A percentile compares a stretch with the other conserved stretches of the same genome.
Conservation (phyloP, 2,797 vertebrate genomes). For the Chlorospingus flavigularis region DNA sequence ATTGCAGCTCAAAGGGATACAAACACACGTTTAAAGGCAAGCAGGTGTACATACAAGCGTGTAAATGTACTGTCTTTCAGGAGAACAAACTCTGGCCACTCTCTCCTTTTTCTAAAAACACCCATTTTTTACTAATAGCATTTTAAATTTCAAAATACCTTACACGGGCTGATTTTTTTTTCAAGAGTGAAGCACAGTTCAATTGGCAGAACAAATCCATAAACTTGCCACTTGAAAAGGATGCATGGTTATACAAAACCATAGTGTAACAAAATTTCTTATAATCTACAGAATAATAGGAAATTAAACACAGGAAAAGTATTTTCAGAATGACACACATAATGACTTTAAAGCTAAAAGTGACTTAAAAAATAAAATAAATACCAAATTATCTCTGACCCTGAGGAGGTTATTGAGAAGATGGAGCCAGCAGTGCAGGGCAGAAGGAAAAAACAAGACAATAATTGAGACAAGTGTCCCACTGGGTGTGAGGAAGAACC, state of each 20-base stretch:
- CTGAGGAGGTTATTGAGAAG: not conserved
- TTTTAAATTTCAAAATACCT: not conserved
- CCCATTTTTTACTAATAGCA: not conserved
- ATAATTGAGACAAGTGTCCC: not conserved
- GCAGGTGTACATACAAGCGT: too few relatives aligned
- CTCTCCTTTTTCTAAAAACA: not conserved
- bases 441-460: not conserved
- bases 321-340: not conserved
- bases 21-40: not conserved
- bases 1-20: not conserved
- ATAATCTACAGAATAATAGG: not conserved
- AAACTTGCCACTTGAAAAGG: not conserved
- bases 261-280: not conserved
- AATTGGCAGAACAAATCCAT: not conserved
- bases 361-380: not conserved
- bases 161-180: not conserved
- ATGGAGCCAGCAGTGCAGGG: accelerated
- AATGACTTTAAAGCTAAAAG: not conserved
- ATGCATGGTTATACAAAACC: not conserved
- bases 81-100: not conserved
- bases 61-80: not conserved
- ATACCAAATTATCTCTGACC: not conserved
- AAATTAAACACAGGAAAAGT: not conserved
- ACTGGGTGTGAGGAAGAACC: not conserved
- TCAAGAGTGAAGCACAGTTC: not conserved